Evolutionary conservation across 1,140 invertebrate genomes (phyloP).

Genomic region (Belonocnema kinseyi): DNA sequence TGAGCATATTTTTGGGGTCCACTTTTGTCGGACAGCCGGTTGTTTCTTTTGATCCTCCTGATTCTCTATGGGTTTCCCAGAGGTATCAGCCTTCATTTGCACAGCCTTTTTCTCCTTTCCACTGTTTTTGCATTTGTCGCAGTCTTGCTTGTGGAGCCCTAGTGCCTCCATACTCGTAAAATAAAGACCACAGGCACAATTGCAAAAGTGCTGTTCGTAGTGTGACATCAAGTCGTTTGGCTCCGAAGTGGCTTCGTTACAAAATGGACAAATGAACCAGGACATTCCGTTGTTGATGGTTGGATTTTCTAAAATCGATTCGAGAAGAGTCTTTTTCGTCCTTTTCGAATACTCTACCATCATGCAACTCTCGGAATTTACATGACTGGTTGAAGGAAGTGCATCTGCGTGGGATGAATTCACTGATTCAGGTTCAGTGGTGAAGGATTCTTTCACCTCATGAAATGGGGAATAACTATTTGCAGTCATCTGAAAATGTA

Average conservation of each 20-base stretch:
- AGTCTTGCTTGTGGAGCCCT: conserved; percentile 70
- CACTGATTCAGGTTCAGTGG: conserved; percentile 43
- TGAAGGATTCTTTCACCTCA: conserved; percentile 48
- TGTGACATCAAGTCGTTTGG: conserved; percentile 72
- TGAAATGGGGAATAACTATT: conserved; percentile 47
- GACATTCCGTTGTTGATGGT: conserved; percentile 65
- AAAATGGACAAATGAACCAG: conserved; percentile 76
- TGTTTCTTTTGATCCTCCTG: conserved; percentile 55
- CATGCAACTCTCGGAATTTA: conserved; percentile 57
- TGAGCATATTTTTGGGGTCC: conserved; percentile 76
- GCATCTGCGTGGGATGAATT: conserved; percentile 50
- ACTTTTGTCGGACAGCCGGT: conserved; percentile 63
- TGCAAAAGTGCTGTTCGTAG: conserved; percentile 76
- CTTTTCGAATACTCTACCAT: conserved; percentile 67
- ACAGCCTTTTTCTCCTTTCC: conserved; percentile 33
- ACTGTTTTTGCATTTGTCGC: conserved; percentile 56
- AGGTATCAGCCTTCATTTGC: conserved; percentile 42
- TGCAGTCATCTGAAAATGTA: conserved; percentile 45
- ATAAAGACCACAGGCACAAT: conserved; percentile 69
- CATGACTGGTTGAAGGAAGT: conserved; percentile 65
- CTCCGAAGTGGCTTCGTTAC: conserved; percentile 74
- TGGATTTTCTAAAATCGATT: conserved; percentile 65
- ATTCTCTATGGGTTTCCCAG: conserved; percentile 44
- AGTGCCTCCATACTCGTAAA: conserved; percentile 73
- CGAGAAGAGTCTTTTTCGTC: conserved; percentile 64